Conservation (phyloP, 1,140 invertebrate genomes). For the Oppia nitens region DNA sequence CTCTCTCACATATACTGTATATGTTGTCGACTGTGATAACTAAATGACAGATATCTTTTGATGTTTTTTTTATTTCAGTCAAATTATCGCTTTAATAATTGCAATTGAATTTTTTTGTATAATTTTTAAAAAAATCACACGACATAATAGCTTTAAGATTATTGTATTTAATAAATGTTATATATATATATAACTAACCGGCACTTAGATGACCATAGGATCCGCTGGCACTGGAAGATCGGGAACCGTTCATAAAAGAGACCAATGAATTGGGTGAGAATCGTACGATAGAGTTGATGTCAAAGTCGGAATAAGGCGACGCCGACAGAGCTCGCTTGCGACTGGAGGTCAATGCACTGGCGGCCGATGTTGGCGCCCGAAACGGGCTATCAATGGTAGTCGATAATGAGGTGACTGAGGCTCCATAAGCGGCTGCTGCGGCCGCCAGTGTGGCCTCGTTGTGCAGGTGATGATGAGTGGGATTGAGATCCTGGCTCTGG, state of each 20-base stretch:
- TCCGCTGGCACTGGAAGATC: slow-evolving; percentile 42
- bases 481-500: not conserved
- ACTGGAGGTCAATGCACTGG: slow-evolving; percentile 22
- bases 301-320: slow-evolving; percentile 84
- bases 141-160: too few species aligned
- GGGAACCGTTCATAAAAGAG: slow-evolving; percentile 66
- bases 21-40: too few species aligned
- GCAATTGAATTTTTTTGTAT: too few species aligned
- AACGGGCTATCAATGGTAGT: not conserved
- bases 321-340: slow-evolving; percentile 79
- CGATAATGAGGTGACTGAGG: not conserved
- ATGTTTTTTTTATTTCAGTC: too few species aligned
- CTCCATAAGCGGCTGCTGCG: not conserved
- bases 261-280: slow-evolving; percentile 83
- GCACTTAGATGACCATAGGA: slow-evolving; percentile 86
- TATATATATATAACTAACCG: too few species aligned
- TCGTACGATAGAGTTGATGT: slow-evolving; percentile 84
- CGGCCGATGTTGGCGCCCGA: slow-evolving; percentile 6
- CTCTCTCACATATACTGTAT: too few species aligned
- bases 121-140: too few species aligned
- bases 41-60: too few species aligned
- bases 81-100: too few species aligned
- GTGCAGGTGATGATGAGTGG: not conserved
- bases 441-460: not conserved
- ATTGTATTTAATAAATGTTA: too few species aligned